phyloP scores from a whole-genome alignment of 2,797 vertebrate genomes.

The Pseudomugil tenellus region DNA sequence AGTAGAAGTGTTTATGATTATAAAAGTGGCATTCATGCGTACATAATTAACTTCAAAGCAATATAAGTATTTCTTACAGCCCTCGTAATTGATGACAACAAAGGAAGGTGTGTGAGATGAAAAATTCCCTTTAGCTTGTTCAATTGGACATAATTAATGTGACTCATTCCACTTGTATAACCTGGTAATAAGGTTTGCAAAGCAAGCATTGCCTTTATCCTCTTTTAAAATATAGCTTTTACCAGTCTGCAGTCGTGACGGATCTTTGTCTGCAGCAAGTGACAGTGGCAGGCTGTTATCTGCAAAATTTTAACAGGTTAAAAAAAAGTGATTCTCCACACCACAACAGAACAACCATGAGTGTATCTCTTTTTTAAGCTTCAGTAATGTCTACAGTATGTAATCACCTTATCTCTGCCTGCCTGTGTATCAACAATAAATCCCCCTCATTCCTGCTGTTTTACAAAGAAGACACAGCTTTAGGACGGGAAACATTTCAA shows the following conservation, averaged over 20 bases:
- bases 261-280: slow-evolving; percentile 6
- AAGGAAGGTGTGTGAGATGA: not conserved
- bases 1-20: not conserved
- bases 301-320: slow-evolving; percentile 7
- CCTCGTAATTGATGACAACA: not conserved
- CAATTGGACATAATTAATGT: slow-evolving; percentile 13
- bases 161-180: slow-evolving; percentile 29
- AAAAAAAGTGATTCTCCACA: slow-evolving; percentile 9
- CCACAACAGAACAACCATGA: not conserved
- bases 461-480: slow-evolving; percentile 32
- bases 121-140: not conserved
- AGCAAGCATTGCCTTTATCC: not conserved
- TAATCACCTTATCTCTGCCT: slow-evolving; percentile 44
- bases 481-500: slow-evolving; percentile 48
- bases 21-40: not conserved
- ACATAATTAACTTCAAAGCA: not conserved
- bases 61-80: not conserved
- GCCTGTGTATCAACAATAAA: slow-evolving; percentile 21
- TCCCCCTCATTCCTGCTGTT: slow-evolving; percentile 22
- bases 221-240: not conserved
- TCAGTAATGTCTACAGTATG: slow-evolving; percentile 38
- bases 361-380: slow-evolving; percentile 35
- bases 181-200: not conserved
- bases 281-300: slow-evolving; percentile 5
- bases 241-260: not conserved